These are phyloP conservation scores for Probaryconus sp. DNA, from an alignment of 1,140 invertebrate species.

Conservation along the genomic window DNA sequence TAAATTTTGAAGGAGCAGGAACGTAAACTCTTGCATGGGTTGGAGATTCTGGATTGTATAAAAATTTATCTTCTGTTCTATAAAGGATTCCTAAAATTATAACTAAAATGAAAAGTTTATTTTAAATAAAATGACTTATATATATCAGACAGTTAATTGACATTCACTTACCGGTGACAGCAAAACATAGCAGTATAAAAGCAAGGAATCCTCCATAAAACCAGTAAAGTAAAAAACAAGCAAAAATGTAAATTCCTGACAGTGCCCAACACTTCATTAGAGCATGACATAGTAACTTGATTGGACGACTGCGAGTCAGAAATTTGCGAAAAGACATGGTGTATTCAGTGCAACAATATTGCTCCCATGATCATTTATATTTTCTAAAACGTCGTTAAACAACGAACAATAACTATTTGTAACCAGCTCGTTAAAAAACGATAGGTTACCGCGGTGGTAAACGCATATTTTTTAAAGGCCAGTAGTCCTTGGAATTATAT, in stretches of 20 bases:
- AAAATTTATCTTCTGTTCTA: conserved; percentile 88
- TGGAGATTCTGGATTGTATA: conserved; percentile 94
- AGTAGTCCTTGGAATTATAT: too few relatives aligned
- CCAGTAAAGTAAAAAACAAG: conserved; percentile 88
- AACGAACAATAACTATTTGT: too few relatives aligned
- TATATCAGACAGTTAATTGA: too few relatives aligned
- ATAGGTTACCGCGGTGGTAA: too few relatives aligned
- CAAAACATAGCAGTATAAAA: conserved; percentile 83
- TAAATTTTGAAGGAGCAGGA: conserved; percentile 88
- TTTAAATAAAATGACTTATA: too few relatives aligned
- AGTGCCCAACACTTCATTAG: conserved; percentile 79
- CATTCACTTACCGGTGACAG: conserved; percentile 83
- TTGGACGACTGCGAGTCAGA: conserved; percentile 63
- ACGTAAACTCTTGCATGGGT: conserved; percentile 91
- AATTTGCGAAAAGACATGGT: conserved; percentile 69
- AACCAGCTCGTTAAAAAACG: too few relatives aligned
- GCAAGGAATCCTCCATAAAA: conserved; percentile 87
- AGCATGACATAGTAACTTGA: conserved; percentile 67
- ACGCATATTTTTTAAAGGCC: too few relatives aligned
- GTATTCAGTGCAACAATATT: too few relatives aligned
- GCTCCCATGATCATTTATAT: too few relatives aligned
- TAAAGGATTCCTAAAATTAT: conserved; percentile 86
- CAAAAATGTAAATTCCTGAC: conserved; percentile 80
- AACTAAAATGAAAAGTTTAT: too few relatives aligned
- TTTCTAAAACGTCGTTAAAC: too few relatives aligned